phyloP scores from a whole-genome alignment of 2,888 invertebrate genomes.

The Periphyllus acericola region DNA sequence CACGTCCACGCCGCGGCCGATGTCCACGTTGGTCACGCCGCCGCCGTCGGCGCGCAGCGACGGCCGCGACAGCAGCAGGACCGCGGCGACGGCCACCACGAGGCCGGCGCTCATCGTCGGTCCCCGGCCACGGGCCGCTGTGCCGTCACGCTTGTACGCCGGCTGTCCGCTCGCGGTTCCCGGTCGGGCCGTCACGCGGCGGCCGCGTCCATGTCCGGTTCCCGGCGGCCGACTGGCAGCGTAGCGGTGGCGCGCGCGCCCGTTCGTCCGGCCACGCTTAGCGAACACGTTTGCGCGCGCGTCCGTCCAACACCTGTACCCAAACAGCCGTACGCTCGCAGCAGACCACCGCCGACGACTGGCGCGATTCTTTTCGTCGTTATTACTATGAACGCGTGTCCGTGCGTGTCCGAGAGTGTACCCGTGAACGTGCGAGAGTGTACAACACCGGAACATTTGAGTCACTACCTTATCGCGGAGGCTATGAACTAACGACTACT shows the following conservation, averaged over 20 bases:
- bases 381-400: not conserved
- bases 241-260: not conserved
- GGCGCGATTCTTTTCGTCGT: too few relatives aligned
- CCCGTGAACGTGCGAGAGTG: not conserved
- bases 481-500: too few relatives aligned
- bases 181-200: not conserved
- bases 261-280: not conserved
- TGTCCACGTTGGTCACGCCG: slow-evolving; percentile 29
- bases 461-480: too few relatives aligned
- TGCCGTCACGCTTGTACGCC: not conserved
- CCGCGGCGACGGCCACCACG: not conserved
- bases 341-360: too few relatives aligned
- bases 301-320: not conserved
- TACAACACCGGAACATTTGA: slow-evolving; percentile 5
- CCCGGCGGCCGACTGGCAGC: not conserved
- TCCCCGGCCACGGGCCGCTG: not conserved
- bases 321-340: too few relatives aligned
- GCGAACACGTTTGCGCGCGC: not conserved
- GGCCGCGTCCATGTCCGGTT: not conserved
- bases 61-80: not conserved
- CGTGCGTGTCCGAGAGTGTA: not conserved
- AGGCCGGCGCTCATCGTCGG: not conserved
- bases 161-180: not conserved
- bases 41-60: not conserved
- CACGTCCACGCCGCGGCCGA: slow-evolving; percentile 54